Base-by-base conservation (phyloP, 2,888 invertebrate genomes). In the Liposcelis brunnea region DNA sequence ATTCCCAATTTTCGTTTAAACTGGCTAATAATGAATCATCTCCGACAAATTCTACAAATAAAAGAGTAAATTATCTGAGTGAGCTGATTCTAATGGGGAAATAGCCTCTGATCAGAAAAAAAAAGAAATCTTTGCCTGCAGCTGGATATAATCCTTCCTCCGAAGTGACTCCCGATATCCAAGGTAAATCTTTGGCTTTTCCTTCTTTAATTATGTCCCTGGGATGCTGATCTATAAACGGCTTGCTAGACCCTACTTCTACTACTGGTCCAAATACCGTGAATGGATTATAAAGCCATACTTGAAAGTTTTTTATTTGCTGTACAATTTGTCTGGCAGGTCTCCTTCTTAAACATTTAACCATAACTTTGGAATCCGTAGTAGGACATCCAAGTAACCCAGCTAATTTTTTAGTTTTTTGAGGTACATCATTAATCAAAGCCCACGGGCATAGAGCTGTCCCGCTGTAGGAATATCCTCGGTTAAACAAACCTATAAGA, bases 401-500 rank as follows among this genome's bases (percentile, higher is more conserved):
- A 18, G 47, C 48, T 11, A 49, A 12, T 44, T 47, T 16, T 15
- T 40, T 40, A 6, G 40, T 40, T 19, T 19, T 40, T 21, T 72
- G 69, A 1, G 66, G 62, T 0, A 74, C 68, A 26, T 69, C 69
- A 52, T 70, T 65, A 1, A 68, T 63, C 43, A 75, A 61, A 0
- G 74, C 61, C 74, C 75, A 75, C 0, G 75, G 69, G 45, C 72
- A 65, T 12, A 82, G 64, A 0, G 77, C 71, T 1, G 73, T 69
- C 0, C 84, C 84, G 54, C 84, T 83, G 56, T 73, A 71, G 0
- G 80, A 78, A 43, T 78, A 71, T 7, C 75, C 80, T 33, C 70
- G 63, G 50, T 69, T 59, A 56, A 76, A 75, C 11, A 70, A 61
- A 8, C 70, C 74, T 72, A 15, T n/a, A n/a, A n/a, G 32, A 45